These are phyloP conservation scores for Dryoscopus gambensis DNA, from an alignment of 2,113 vertebrate species.

Conservation along the genomic window DNA sequence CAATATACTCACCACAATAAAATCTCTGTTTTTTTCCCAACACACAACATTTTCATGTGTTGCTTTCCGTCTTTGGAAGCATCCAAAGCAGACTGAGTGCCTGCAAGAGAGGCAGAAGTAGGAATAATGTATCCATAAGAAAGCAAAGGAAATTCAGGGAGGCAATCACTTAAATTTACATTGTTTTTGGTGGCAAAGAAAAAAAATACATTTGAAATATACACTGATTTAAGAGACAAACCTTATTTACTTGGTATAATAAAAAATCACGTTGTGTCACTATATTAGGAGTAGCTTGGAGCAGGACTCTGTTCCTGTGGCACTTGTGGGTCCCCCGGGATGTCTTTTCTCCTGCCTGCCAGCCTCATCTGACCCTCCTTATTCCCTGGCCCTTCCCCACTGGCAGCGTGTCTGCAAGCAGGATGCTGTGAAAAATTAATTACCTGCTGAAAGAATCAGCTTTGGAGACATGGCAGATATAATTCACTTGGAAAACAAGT, in stretches of 20 bases:
- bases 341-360: not conserved
- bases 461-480: not conserved
- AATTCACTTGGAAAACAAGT: not conserved
- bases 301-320: not conserved
- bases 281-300: not conserved
- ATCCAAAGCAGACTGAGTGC: not conserved
- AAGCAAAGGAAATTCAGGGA: not conserved
- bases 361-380: not conserved
- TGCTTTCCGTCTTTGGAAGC: not conserved
- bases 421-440: not conserved
- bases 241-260: not conserved
- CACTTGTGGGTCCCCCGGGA: not conserved
- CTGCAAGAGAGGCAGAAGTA: not conserved
- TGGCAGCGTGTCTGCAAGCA: not conserved
- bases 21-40: not conserved
- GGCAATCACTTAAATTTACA: not conserved
- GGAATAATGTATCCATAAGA: not conserved
- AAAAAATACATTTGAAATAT: not conserved
- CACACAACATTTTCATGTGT: not conserved
- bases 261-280: not conserved
- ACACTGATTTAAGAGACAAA: not conserved
- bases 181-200: not conserved
- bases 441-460: not conserved
- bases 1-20: accelerated
- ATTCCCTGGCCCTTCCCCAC: not conserved